A percentile compares a stretch with the other conserved stretches of the same genome.
Conservation (phyloP, 2,113 vertebrate species). For the Neomonachus schauinslandi region DNA sequence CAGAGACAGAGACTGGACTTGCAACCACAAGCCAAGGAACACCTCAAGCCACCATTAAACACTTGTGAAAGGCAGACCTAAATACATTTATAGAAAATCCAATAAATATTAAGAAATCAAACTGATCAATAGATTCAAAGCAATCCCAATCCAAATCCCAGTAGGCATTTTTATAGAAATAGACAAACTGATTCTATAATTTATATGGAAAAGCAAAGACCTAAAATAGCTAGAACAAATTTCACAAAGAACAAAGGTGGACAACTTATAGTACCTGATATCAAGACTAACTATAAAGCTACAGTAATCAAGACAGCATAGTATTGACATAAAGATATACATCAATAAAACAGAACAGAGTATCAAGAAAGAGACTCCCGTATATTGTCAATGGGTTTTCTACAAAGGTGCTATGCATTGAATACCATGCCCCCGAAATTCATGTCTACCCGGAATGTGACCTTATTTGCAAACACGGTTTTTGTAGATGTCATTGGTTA, state of each 20-base stretch:
- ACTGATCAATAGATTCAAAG: not conserved
- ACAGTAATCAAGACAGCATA: not conserved
- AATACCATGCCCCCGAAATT: not conserved
- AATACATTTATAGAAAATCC: not conserved
- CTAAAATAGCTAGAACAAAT: not conserved
- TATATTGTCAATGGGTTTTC: not conserved
- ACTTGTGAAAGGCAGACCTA: not conserved
- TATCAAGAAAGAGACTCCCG: not conserved
- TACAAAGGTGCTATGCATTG: not conserved
- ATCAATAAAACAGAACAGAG: not conserved
- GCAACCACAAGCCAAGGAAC: not conserved
- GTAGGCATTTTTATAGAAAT: not conserved
- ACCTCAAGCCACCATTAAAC: not conserved
- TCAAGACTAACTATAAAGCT: not conserved
- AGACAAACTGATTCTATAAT: not conserved
- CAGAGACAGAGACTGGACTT: not conserved
- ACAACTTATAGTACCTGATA: not conserved
- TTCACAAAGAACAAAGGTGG: not conserved
- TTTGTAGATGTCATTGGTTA: not conserved
- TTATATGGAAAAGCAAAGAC: not conserved
- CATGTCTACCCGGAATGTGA: not conserved
- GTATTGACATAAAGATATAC: not conserved
- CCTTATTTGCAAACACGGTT: not conserved
- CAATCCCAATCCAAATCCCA: not conserved
- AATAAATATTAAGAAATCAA: slow-evolving; percentile 14